Percentiles rank a stretch among this genome's conserved stretches.
Conservation (phyloP, 64 coral and sea anemone species). For the Stylophora pistillata region DNA sequence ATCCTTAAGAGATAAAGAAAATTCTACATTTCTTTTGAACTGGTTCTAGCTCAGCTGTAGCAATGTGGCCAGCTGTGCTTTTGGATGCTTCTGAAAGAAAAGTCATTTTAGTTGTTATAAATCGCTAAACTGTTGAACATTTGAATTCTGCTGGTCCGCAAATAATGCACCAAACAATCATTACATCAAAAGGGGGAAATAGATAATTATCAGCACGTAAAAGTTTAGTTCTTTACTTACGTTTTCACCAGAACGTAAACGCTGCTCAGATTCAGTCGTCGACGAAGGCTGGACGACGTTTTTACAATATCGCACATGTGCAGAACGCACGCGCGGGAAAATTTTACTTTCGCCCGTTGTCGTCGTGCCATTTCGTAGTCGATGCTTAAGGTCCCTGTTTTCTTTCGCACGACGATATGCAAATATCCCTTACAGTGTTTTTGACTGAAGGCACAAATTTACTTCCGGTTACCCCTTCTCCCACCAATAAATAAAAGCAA, state of each 20-base stretch:
- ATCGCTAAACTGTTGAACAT: not conserved
- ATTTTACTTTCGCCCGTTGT: not conserved
- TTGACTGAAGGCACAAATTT: too few relatives aligned
- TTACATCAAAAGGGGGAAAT: not conserved
- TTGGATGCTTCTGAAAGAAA: constrained; percentile 27
- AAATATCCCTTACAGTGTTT: too few relatives aligned
- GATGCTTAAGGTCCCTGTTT: constrained; percentile 19
- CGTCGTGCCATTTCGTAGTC: constrained; percentile 16
- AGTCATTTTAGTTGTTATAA: constrained; percentile 20
- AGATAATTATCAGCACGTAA: not conserved
- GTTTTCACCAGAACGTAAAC: not conserved
- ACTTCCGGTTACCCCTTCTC: too few relatives aligned
- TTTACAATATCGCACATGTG: not conserved
- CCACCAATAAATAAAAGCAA: too few relatives aligned
- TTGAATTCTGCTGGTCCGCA: too few relatives aligned
- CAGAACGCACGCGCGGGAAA: not conserved
- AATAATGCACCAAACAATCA: not conserved
- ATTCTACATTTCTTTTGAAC: not conserved
- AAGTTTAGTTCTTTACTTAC: constrained; percentile 4
- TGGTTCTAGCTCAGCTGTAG: not conserved
- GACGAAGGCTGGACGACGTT: not conserved
- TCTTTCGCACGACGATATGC: too few relatives aligned
- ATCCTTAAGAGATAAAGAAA: not conserved
- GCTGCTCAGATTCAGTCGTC: not conserved
- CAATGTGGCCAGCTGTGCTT: constrained; percentile 10